Evolutionary conservation across 2,888 invertebrate genomes (phyloP).

Genomic region (Conomelus anceps): DNA sequence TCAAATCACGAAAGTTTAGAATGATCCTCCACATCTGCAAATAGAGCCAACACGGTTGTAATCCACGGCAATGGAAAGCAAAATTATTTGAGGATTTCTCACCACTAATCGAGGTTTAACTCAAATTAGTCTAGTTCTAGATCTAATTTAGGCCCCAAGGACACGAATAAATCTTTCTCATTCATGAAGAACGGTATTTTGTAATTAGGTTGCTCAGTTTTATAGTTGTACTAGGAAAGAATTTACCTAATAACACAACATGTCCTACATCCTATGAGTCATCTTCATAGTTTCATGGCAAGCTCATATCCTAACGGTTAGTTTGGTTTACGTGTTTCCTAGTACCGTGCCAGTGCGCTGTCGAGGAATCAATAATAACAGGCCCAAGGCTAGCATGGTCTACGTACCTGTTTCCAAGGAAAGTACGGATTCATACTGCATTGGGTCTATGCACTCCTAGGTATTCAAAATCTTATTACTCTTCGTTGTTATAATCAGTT

Average conservation of each 20-base stretch:
- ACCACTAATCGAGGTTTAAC: background rate
- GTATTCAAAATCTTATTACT: background rate
- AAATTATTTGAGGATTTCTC: background rate
- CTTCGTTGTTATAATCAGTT: no score
- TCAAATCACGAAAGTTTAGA: background rate
- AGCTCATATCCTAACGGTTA: background rate
- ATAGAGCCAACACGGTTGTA: no score
- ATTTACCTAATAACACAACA: background rate
- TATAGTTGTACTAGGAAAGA: background rate
- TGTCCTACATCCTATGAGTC: background rate
- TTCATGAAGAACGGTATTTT: background rate
- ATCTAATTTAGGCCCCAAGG: background rate
- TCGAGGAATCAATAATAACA: background rate
- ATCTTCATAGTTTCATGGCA: background rate
- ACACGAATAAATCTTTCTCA: no score
- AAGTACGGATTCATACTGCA: background rate
- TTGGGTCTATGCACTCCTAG: background rate
- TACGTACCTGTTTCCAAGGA: background rate
- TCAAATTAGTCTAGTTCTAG: background rate
- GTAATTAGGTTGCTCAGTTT: background rate
- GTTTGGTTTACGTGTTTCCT: background rate
- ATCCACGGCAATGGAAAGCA: background rate
- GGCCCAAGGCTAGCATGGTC: background rate
- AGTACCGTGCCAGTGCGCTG: background rate
- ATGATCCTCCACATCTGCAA: no score